Percentiles rank a stretch among this genome's conserved stretches.
These are phyloP conservation scores for Drosophila chauvacae DNA, from an alignment of 1,140 invertebrate species.

Conservation along the genomic window DNA sequence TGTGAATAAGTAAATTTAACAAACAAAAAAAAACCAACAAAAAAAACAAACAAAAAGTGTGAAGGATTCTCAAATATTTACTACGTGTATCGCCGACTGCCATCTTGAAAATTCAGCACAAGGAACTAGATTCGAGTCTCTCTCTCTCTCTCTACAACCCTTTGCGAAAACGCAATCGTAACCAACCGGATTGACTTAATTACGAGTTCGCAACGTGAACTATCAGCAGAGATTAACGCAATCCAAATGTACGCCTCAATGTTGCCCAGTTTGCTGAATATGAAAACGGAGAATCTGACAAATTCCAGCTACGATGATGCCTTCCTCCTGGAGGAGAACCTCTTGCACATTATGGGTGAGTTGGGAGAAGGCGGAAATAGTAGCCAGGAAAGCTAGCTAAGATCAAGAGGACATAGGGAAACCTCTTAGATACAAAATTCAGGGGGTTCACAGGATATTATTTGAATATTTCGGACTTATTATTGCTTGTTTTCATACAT, in stretches of 20 bases:
- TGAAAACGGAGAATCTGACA: constrained; percentile 81
- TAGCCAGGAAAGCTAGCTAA: background rate
- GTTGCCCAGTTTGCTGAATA: constrained; percentile 77
- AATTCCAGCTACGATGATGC: constrained; percentile 76
- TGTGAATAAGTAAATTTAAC: constrained; percentile 63
- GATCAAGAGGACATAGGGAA: too few relatives aligned
- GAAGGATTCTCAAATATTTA: constrained; percentile 75
- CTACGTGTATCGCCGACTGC: constrained; percentile 12
- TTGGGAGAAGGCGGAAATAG: background rate
- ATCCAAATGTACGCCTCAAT: constrained; percentile 73
- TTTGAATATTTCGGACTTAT: background rate
- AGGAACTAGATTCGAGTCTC: constrained; percentile 21
- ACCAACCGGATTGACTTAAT: constrained; percentile 27
- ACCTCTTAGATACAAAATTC: background rate
- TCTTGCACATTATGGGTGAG: constrained; percentile 83
- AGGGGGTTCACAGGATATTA: background rate
- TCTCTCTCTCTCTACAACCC: background rate
- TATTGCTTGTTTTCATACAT: background rate
- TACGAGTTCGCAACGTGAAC: constrained; percentile 8
- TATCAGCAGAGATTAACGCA: constrained; percentile 36
- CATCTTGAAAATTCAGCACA: constrained; percentile 8
- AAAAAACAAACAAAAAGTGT: constrained; percentile 49
- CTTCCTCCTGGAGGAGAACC: constrained; percentile 75
- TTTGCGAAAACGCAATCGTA: background rate
- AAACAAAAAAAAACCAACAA: background rate